Evolutionary conservation across 2,113 vertebrate genomes (phyloP).

Genomic region (Delphinapterus leucas): DNA sequence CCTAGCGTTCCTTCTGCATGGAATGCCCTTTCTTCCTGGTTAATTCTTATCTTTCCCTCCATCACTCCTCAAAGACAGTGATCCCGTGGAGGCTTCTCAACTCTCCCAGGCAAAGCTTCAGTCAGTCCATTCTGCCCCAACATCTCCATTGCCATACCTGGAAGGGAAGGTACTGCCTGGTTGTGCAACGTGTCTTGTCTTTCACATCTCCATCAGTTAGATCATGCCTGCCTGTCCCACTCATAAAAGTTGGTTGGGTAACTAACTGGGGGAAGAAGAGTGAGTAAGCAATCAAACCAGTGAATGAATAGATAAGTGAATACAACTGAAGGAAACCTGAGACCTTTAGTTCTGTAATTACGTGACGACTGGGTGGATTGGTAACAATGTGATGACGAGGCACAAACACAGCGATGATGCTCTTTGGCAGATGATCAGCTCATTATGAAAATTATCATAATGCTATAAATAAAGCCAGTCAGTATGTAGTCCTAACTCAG

Average conservation of each 20-base stretch:
- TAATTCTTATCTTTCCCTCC: background rate
- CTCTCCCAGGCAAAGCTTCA: background rate
- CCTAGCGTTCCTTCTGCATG: background rate
- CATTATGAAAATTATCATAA: background rate
- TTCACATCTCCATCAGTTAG: background rate
- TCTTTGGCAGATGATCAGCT: background rate
- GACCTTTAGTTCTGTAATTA: background rate
- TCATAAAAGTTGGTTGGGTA: background rate
- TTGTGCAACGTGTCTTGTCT: background rate
- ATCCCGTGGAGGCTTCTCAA: background rate
- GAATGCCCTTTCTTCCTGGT: background rate
- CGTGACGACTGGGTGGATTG: background rate
- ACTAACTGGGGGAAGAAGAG: background rate
- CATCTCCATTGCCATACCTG: background rate
- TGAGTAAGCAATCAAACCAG: background rate
- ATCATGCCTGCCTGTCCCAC: background rate
- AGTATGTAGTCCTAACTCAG: background rate
- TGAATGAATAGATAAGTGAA: background rate
- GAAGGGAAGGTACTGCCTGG: background rate
- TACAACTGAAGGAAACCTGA: background rate
- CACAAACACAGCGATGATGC: background rate
- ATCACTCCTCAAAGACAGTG: background rate
- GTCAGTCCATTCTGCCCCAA: too few relatives aligned
- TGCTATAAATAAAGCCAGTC: background rate
- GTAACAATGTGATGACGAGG: background rate